Evolutionary conservation across 2,888 invertebrate species (phyloP).

Genomic region (Pseudeuparius sepicola): DNA sequence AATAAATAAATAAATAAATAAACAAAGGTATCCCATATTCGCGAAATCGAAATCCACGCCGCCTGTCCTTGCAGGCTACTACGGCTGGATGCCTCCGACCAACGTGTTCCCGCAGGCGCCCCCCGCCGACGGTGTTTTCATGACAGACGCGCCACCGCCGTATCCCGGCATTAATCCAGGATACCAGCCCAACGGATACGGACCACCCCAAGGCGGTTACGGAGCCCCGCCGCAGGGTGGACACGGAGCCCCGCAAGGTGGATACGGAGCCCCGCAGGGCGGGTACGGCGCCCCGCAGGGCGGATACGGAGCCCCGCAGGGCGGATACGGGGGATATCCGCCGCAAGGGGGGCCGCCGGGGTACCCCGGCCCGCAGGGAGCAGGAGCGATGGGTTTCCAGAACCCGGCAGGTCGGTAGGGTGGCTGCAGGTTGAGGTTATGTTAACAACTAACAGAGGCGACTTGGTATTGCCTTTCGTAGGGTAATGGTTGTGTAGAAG

Average conservation of each 20-base stretch:
- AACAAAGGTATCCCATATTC: too few relatives aligned
- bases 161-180: conserved; percentile 74
- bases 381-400: conserved; percentile 18
- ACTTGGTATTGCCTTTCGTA: too few relatives aligned
- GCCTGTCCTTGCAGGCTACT: too few relatives aligned
- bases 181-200: conserved; percentile 30
- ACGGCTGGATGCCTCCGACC: conserved; percentile 87
- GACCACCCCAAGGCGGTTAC: conserved; percentile 31
- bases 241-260: conserved; percentile 10
- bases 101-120: conserved; percentile 59
- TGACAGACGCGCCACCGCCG: conserved; percentile 86
- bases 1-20: too few relatives aligned
- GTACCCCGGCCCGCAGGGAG: conserved; percentile 21
- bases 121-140: conserved; percentile 74
- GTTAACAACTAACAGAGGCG: too few relatives aligned
- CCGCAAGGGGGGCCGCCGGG: conserved; percentile 26
- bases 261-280: conserved; percentile 14
- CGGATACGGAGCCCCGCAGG: conserved; percentile 17
- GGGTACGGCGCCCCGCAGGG: conserved; percentile 4
- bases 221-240: conserved; percentile 26
- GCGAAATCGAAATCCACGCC: too few relatives aligned
- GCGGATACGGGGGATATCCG: conserved; percentile 23
- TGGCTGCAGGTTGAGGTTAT: too few relatives aligned
- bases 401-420: conserved; percentile 19
- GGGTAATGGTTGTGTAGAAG: too few relatives aligned